Evolutionary conservation across 2,113 vertebrate species (phyloP), one percentile per base, ranked within the genome.

Genomic region (Syrmaticus mikado): DNA sequence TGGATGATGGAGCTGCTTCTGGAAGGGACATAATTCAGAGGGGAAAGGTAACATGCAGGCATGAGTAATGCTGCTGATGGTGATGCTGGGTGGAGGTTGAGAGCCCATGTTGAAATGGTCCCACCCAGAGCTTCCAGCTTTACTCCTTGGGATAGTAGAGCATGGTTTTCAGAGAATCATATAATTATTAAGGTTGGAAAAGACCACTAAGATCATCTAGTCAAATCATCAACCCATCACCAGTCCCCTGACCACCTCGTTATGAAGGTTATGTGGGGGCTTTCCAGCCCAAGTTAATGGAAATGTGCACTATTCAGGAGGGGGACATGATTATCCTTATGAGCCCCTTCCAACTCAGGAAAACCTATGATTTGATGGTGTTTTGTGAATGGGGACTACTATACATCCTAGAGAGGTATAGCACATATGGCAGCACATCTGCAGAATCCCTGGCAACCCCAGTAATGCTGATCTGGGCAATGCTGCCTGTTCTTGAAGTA

Each of bases 401-500:
- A 10, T 36, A 40, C 32, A 22, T 50, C 11, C 36, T 15, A 48
- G 65, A 76, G 8, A 72, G 34, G 41, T 17, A 43, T 40, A 40
- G 40, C 6, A 2, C 38, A 20, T 1, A 1, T 6, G 4, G 11
- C 28, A 76, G 30, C 40, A 53, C 34, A 9, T 41, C 45, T 48
- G 41, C 25, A 7, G 21, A 55, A 58, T 11, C 11, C 11, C 24
- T 52, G 2, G 43, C 13, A 43, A 13, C 25, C 2, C 2, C 3
- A 3, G 13, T 4, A 21, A 38, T 50, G 45, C 18, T 50, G 52
- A 43, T 53, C 34, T 41, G 46, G 45, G 17, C 36, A 24, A 18
- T n/a, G 12, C 21, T 46, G 17, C 1, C 0, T 11, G 16, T 16
- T 10, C 20, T 32, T 7, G 8, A 64, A 34, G 16, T 30, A n/a